Evolutionary conservation across 2,113 vertebrate genomes (phyloP).

Genomic region (Drymodes brunneopygia): DNA sequence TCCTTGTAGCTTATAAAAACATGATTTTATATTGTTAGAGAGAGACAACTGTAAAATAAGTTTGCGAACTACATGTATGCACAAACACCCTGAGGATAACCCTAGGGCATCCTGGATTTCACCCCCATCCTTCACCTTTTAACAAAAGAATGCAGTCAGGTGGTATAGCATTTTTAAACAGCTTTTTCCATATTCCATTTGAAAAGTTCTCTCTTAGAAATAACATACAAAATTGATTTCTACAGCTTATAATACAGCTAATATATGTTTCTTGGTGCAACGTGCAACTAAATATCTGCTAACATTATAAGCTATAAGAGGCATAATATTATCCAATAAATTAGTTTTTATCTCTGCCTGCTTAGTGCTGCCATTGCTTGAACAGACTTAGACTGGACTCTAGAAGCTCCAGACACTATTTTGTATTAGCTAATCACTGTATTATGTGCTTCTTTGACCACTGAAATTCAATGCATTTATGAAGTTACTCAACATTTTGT

Average conservation of each 20-base stretch:
- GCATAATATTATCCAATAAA: background rate
- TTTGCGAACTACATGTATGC: background rate
- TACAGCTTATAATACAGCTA: background rate
- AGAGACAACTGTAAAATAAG: background rate
- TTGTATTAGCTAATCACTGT: background rate
- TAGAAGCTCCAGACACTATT: background rate
- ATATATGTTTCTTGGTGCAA: background rate
- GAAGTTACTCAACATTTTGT: background rate
- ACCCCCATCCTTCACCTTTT: fast-evolving
- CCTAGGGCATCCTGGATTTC: background rate
- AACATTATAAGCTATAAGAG: background rate
- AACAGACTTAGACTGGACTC: background rate
- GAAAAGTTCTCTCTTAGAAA: background rate
- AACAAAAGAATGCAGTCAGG: background rate
- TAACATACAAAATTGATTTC: background rate
- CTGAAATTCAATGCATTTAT: background rate
- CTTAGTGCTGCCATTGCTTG: background rate
- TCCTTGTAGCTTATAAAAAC: background rate
- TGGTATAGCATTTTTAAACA: background rate
- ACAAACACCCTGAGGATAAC: background rate
- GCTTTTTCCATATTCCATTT: background rate
- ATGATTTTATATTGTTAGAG: background rate
- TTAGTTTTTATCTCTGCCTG: background rate
- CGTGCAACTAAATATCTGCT: background rate
- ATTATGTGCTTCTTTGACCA: background rate